Evolutionary conservation across 2,113 vertebrate genomes (phyloP), one percentile per base, ranked within the genome.

Genomic region (Candoia aspera): DNA sequence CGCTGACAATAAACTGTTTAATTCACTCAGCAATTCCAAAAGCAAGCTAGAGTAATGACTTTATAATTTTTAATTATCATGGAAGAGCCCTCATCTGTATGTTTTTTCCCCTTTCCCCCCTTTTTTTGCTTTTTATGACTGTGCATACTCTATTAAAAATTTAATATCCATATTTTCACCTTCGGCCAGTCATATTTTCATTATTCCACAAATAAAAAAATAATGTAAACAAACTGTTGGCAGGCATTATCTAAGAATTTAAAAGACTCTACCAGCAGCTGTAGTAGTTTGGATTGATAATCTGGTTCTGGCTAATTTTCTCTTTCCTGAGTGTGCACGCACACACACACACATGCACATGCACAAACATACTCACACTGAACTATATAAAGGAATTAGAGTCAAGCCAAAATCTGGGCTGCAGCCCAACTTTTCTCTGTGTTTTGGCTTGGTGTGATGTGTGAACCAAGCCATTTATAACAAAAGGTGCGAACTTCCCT

Each of bases 151-250:
- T 92, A 94, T 68, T 96, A 94, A 93, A 96, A 96, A 92, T 95
- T 95, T 94, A 96, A 97, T 96, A 95, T 96, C 95, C 95, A 93
- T 89, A 92, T 95, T 95, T 96, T 93, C 59, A 90, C 94, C 94
- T 58, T 57, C 8, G 64, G 93, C 94, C 92, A 88, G 49, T 90
- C 94, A 59, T 94, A 95, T 94, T 95, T 94, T 94, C 95, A 95
- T 95, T 96, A 95, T 95, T 90, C 92, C 90, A 92, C 94, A 97
- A 96, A 95, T 93, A 95, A 89, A 96, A 90, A 46, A 62, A 90
- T 87, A 87, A 96, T 86, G 29, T 42, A 88, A 95, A 93, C 19
- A n/a, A 94, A 96, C 95, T 4, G 53, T 90, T 87, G 87, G 92
- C 64, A 58, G 42, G 6, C 24, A 57, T 24, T 37, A 0, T 60